Base-by-base conservation (phyloP, 2,888 invertebrate species). In the Colletes collaris region DNA sequence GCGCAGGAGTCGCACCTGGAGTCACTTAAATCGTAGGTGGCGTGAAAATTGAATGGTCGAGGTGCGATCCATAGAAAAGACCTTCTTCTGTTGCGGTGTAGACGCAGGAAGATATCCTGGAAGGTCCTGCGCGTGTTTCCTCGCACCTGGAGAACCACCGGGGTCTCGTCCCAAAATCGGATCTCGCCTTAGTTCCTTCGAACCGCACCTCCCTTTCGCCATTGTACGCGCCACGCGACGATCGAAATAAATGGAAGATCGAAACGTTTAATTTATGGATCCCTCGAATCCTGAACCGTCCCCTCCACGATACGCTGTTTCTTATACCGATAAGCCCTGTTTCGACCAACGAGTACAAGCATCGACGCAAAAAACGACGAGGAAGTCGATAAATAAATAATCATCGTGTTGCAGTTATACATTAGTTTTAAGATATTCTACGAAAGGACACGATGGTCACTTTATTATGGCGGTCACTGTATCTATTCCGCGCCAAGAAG, bases 11-110 rank as follows among this genome's bases (percentile, higher is more conserved):
- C 64, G 80, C 85, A 89, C 84, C 87, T 85, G 86, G 89, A 87
- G 87, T 90, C 89, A 88, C 87, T 87, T 88, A 87, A 89, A 88
- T 90, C 88, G 89, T 89, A 89, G 89, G 89, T 89, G 90, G 91
- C 90, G 88, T 88, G 87, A 88, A 90, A 90, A 88, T 87, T 87
- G 87, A 89, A 89, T 87, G 83, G 82, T 72, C 83, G 79, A 79
- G 72, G 74, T 81, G 66, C 66, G 75, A 74, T 79, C 78, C 75
- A 64, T 50, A 72, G 81, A 79, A 76, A 78, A 79, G 71, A 64
- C 55, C 55, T 60, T 65, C 59, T 11, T 44, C 56, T 52, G 50
- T 50, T 67, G 73, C 60, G 55, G 71, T 73, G 49, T 68, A 67
- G 59, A 53, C 71, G 58, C 19, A 72, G 52, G 58, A 60, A 70